Evolutionary conservation across 2,797 vertebrate species (phyloP).

Genomic region (Coccyzus lansbergi): DNA sequence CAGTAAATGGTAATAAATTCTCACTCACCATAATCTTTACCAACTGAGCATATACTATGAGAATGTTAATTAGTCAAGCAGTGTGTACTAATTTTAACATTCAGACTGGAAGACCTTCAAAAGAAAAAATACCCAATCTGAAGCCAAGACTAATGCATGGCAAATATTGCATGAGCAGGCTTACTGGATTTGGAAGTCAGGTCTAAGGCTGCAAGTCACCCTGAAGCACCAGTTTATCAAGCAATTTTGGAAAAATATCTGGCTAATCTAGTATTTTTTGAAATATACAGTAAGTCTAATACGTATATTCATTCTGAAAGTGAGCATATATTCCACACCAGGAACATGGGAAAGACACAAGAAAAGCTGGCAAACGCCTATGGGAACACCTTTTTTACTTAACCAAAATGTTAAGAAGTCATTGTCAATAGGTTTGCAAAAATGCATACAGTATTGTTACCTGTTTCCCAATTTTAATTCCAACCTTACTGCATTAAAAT

Average conservation of each 20-base stretch:
- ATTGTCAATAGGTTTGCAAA: neutral
- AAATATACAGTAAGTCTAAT: neutral
- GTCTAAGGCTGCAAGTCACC: neutral
- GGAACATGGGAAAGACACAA: neutral
- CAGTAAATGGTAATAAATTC: conserved; percentile 10
- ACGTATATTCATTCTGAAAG: neutral
- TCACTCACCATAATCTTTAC: neutral
- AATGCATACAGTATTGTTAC: fast-evolving
- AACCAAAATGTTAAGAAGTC: neutral
- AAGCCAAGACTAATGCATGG: neutral
- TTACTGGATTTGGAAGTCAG: neutral
- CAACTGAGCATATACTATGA: neutral
- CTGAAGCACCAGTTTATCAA: neutral
- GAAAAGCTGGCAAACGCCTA: neutral
- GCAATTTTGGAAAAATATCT: neutral
- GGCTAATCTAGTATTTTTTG: neutral
- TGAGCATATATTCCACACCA: neutral
- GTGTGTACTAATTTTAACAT: neutral
- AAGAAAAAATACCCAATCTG: neutral
- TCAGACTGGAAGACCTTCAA: conserved; percentile 7
- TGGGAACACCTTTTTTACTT: neutral
- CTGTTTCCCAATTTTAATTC: neutral
- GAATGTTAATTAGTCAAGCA: conserved; percentile 17
- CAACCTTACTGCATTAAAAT: neutral
- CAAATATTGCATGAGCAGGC: neutral